Conservation (phyloP, 2,888 invertebrate species). For the Aphodius sticticus region DNA sequence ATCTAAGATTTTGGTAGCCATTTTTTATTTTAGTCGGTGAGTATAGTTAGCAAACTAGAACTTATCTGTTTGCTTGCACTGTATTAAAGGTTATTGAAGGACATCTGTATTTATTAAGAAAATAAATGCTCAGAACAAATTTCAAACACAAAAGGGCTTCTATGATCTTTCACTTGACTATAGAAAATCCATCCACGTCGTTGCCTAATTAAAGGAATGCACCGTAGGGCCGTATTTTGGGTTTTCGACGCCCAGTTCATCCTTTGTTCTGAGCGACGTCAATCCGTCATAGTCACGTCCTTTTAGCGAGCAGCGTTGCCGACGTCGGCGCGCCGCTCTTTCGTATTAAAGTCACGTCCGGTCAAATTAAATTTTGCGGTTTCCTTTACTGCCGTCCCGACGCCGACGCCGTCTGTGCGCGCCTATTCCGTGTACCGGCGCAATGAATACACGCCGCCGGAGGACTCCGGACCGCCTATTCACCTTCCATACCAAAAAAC, state of each 20-base stretch:
- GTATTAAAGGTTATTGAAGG: background rate
- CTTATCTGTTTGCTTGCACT: no score
- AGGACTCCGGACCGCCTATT: background rate
- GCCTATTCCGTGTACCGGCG: conserved; percentile 26
- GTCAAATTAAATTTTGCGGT: conserved; percentile 56
- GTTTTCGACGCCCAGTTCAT: background rate
- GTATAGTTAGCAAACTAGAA: no score
- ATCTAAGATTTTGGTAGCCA: no score
- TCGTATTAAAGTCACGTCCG: conserved; percentile 52
- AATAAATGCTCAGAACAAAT: background rate
- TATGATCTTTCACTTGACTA: background rate
- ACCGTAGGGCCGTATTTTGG: background rate
- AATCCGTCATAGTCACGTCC: background rate
- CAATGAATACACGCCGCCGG: conserved; percentile 33
- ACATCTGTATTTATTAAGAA: background rate
- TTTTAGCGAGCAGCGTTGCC: background rate
- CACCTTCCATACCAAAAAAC: background rate
- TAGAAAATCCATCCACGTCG: conserved; percentile 4
- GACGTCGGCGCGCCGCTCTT: conserved; percentile 10
- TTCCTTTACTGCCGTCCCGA: conserved; percentile 37
- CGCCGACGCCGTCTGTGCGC: conserved; percentile 13
- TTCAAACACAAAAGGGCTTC: background rate
- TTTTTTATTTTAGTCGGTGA: no score
- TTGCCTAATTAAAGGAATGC: background rate
- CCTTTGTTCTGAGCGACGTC: background rate